Percentiles rank a stretch among this genome's conserved stretches.
Evolutionary conservation across 1,140 invertebrate genomes (phyloP).

Genomic region (Drosophila repletoides): DNA sequence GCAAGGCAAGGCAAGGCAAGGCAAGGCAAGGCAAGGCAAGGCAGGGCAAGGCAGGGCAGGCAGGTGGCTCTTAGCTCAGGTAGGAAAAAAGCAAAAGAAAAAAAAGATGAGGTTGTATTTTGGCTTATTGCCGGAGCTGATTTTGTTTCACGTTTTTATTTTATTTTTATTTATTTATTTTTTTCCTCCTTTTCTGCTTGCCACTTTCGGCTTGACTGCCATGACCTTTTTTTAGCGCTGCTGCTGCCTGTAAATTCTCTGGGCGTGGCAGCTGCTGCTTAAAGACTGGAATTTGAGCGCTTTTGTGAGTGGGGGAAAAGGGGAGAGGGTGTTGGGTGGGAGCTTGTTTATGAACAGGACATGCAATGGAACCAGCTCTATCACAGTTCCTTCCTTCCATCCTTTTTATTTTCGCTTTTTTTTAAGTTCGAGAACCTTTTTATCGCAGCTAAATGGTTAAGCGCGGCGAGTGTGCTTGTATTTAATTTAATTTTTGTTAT

Average conservation of each 20-base stretch:
- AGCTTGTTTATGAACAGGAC: conserved; percentile 26
- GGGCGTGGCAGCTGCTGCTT: conserved; percentile 61
- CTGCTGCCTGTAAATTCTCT: conserved; percentile 56
- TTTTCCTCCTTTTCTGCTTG: conserved; percentile 14
- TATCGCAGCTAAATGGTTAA: background rate
- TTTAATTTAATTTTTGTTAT: no score
- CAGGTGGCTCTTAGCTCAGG: no score
- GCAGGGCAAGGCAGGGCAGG: no score
- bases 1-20: no score
- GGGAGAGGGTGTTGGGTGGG: no score
- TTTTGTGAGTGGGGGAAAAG: background rate
- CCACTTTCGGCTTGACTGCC: conserved; percentile 44
- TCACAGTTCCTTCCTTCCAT: no score
- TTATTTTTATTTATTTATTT: conserved; percentile 42
- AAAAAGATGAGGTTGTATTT: conserved; percentile 74
- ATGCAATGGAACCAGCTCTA: conserved; percentile 17
- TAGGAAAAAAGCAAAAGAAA: no score
- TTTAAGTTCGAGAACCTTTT: conserved; percentile 4
- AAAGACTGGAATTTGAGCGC: conserved; percentile 33
- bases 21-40: no score
- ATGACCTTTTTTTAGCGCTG: conserved; percentile 59
- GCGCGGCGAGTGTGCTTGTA: no score
- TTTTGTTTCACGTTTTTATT: conserved; percentile 50
- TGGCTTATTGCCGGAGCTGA: conserved; percentile 58
- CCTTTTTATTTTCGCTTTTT: background rate